Conservation (phyloP, 2,113 vertebrate species). For the Benitochromis conjunctus region DNA sequence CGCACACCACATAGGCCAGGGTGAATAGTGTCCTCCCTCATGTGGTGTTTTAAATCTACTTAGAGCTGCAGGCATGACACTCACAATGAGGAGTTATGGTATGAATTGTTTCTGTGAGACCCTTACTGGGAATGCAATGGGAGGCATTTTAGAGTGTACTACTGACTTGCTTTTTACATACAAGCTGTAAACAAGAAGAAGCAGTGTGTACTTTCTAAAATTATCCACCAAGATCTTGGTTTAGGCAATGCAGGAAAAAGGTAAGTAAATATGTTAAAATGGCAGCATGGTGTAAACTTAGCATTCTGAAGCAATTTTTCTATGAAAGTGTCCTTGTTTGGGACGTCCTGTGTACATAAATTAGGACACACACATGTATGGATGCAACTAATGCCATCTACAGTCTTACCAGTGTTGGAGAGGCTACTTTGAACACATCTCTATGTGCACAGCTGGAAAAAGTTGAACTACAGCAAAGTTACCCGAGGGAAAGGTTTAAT, state of each 20-base stretch:
- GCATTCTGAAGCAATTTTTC: neutral
- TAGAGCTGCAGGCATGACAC: neutral
- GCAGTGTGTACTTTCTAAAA: neutral
- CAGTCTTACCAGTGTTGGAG: neutral
- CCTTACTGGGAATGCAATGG: neutral
- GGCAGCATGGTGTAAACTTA: neutral
- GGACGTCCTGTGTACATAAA: neutral
- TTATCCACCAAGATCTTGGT: neutral
- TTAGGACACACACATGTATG: neutral
- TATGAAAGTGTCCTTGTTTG: neutral
- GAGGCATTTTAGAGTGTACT: neutral
- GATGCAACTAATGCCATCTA: neutral
- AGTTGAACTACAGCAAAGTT: neutral
- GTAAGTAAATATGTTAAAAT: neutral
- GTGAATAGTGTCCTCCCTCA: neutral
- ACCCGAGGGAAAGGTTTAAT: neutral
- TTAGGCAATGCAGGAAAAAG: neutral
- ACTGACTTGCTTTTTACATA: neutral
- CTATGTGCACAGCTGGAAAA: neutral
- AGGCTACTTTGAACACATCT: neutral
- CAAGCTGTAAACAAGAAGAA: neutral
- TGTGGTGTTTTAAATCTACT: neutral
- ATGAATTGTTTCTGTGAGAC: neutral
- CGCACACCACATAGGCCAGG: neutral
- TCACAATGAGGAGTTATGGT: neutral